Percentiles rank a stretch among this genome's conserved stretches.
These are phyloP conservation scores for Xanthia togata DNA, from an alignment of 2,888 invertebrate genomes.

Conservation along the genomic window DNA sequence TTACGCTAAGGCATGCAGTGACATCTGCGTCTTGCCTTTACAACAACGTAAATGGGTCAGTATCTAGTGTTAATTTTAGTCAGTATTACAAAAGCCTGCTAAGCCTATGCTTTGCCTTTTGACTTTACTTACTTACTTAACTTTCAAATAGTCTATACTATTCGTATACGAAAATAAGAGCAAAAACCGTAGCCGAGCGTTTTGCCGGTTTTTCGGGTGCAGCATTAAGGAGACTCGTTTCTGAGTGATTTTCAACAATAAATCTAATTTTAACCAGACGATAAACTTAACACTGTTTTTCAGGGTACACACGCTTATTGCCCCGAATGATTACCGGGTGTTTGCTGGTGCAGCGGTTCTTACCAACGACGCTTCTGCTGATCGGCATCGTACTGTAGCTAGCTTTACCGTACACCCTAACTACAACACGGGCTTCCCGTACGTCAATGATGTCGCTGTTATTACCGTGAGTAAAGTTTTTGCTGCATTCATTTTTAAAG, in stretches of 20 bases:
- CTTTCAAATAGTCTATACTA: too few relatives aligned
- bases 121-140: too few relatives aligned
- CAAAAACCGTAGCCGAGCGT: neutral
- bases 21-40: constrained; percentile 68
- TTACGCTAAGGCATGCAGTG: constrained; percentile 65
- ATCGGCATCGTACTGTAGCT: constrained; percentile 60
- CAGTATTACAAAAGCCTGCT: neutral
- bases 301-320: constrained; percentile 47
- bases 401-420: constrained; percentile 67
- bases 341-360: constrained; percentile 66
- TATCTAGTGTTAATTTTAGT: constrained; percentile 15
- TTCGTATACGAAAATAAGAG: too few relatives aligned
- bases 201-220: neutral
- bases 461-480: constrained; percentile 68
- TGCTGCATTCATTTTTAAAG: accelerated
- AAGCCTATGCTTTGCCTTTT: too few relatives aligned
- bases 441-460: constrained; percentile 70
- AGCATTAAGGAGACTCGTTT: neutral
- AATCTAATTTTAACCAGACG: neutral
- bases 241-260: neutral
- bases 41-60: constrained; percentile 51
- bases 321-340: constrained; percentile 59
- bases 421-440: constrained; percentile 43
- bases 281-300: constrained; percentile 8
- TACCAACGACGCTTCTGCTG: constrained; percentile 50